Conservation (phyloP, 2,888 invertebrate genomes). For the Acleris holmiana region DNA sequence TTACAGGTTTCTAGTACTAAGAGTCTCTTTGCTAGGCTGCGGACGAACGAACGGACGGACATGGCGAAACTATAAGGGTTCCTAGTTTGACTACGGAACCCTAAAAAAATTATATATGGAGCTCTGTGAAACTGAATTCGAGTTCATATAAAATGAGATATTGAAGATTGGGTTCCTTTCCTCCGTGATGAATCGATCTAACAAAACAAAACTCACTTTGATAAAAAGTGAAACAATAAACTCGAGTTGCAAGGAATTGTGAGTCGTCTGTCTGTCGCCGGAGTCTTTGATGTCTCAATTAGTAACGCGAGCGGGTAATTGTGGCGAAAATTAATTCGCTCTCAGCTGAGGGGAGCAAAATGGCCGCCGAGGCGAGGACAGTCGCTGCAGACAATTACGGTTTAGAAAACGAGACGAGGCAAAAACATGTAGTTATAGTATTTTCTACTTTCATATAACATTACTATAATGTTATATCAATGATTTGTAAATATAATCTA, state of each 20-base stretch:
- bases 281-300: conserved; percentile 81
- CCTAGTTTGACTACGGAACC: too few relatives aligned
- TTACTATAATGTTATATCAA: too few relatives aligned
- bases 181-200: conserved; percentile 1
- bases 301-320: conserved; percentile 81
- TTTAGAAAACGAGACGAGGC: conserved; percentile 13
- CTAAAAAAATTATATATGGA: too few relatives aligned
- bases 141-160: neutral
- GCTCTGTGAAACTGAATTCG: too few relatives aligned
- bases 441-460: neutral
- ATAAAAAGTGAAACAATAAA: conserved; percentile 48
- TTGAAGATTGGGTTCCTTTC: neutral
- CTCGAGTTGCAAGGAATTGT: conserved; percentile 47
- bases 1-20: too few relatives aligned
- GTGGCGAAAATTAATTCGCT: conserved; percentile 80
- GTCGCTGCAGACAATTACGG: conserved; percentile 22
- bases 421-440: neutral
- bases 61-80: too few relatives aligned
- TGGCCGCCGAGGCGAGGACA: conserved; percentile 41
- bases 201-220: conserved; percentile 16
- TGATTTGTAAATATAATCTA: too few relatives aligned
- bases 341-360: conserved; percentile 46
- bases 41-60: too few relatives aligned
- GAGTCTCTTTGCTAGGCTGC: too few relatives aligned
- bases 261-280: conserved; percentile 59